phyloP scores from a whole-genome alignment of 1,140 invertebrate species.

The Zaprionus davidi region DNA sequence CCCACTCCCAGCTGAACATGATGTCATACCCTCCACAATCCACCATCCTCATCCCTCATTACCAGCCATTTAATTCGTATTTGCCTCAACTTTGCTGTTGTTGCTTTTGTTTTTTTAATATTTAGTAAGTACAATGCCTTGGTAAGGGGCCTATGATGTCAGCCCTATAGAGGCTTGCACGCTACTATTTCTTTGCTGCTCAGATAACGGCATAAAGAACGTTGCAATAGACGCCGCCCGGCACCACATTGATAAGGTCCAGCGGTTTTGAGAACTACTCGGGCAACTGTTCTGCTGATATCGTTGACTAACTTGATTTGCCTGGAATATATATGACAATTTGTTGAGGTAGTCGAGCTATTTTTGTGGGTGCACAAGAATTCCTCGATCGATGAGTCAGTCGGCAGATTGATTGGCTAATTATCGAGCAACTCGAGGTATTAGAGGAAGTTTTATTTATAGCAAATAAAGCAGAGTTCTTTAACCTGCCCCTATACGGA shows the following conservation, averaged over 20 bases:
- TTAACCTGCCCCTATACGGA: background rate
- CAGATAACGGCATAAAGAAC: constrained; percentile 29
- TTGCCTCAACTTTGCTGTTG: constrained; percentile 1
- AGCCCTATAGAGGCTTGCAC: constrained; percentile 23
- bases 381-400: constrained; percentile 9
- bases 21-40: constrained; percentile 36
- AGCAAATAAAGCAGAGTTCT: background rate
- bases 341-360: constrained; percentile 44
- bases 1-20: constrained; percentile 16
- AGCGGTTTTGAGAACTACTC: constrained; percentile 16
- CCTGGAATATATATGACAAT: constrained; percentile 35
- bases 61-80: constrained; percentile 41
- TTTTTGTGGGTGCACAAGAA: background rate
- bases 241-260: constrained; percentile 26
- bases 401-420: background rate
- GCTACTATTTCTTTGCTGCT: constrained; percentile 10
- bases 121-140: constrained; percentile 23
- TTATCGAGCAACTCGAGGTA: background rate
- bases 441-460: background rate
- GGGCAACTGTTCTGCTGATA: constrained; percentile 17
- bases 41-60: constrained; percentile 16
- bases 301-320: constrained; percentile 36
- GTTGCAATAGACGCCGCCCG: constrained; percentile 5
- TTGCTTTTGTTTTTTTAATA: constrained; percentile 16
- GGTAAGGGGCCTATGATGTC: constrained; percentile 36